Percentiles rank a stretch among this genome's conserved stretches.
Evolutionary conservation across 2,113 vertebrate genomes (phyloP).

Genomic region (Orcinus orca): DNA sequence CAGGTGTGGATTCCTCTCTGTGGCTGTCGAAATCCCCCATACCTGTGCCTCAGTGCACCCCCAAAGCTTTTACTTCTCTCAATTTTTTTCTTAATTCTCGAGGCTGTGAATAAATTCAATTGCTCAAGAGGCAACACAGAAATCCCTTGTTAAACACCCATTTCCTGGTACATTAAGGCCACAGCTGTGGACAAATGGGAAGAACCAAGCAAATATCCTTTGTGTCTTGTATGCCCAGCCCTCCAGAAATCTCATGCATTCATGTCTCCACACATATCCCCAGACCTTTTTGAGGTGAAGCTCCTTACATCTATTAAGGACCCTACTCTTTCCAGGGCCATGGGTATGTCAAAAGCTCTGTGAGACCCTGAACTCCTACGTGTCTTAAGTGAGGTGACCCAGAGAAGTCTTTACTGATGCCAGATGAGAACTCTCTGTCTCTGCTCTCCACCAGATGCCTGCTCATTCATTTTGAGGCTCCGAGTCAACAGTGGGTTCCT

Average conservation of each 20-base stretch:
- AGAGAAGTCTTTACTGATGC: background rate
- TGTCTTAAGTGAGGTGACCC: background rate
- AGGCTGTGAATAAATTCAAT: background rate
- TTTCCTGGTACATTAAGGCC: background rate
- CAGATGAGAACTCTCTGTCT: background rate
- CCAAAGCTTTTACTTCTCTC: background rate
- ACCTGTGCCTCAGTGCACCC: background rate
- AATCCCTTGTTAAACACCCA: background rate
- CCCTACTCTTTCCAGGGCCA: background rate
- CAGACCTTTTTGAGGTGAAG: background rate
- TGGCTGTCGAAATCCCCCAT: background rate
- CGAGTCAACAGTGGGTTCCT: background rate
- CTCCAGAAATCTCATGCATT: background rate
- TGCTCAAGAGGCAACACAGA: background rate
- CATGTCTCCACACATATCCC: background rate
- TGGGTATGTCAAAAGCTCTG: background rate
- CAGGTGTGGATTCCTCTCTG: background rate
- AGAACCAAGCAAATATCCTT: background rate
- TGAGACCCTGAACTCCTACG: background rate
- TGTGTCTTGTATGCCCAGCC: background rate
- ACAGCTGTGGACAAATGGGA: background rate
- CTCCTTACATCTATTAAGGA: background rate
- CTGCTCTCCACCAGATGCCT: background rate
- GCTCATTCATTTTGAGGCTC: background rate
- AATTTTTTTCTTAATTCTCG: background rate